phyloP scores from a whole-genome alignment of 2,113 vertebrate species.

The Otus sunia region DNA sequence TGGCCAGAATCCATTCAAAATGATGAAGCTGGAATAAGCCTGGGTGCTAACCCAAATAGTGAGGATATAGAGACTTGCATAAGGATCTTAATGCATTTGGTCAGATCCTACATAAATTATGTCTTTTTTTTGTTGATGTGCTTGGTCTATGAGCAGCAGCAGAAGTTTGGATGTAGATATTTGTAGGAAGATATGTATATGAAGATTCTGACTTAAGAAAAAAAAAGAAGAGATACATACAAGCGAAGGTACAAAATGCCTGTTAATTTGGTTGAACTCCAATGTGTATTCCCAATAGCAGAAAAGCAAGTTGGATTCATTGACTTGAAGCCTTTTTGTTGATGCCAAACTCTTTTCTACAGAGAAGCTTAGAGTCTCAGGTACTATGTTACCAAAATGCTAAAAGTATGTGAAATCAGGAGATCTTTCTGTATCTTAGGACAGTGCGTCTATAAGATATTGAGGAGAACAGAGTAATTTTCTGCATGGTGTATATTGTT shows the following conservation, averaged over 20 bases:
- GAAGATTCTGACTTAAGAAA: neutral
- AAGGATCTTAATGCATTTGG: neutral
- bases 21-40: neutral
- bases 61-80: neutral
- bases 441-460: neutral
- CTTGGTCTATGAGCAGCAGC: neutral
- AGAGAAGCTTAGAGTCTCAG: neutral
- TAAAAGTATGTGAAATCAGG: neutral
- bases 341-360: neutral
- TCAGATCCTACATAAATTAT: neutral
- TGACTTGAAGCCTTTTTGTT: neutral
- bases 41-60: neutral
- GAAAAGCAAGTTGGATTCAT: neutral
- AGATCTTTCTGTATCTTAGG: neutral
- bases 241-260: neutral
- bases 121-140: neutral
- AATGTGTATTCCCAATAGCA: neutral
- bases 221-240: neutral
- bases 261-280: neutral
- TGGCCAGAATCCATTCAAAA: slow-evolving; percentile 43
- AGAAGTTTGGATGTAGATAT: neutral
- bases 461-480: neutral
- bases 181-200: neutral
- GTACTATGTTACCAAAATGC: neutral
- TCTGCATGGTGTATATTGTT: neutral